Evolutionary conservation across 2,797 vertebrate genomes (phyloP), one percentile per base, ranked within the genome.

Genomic region (Gadopsis bispinosus): DNA sequence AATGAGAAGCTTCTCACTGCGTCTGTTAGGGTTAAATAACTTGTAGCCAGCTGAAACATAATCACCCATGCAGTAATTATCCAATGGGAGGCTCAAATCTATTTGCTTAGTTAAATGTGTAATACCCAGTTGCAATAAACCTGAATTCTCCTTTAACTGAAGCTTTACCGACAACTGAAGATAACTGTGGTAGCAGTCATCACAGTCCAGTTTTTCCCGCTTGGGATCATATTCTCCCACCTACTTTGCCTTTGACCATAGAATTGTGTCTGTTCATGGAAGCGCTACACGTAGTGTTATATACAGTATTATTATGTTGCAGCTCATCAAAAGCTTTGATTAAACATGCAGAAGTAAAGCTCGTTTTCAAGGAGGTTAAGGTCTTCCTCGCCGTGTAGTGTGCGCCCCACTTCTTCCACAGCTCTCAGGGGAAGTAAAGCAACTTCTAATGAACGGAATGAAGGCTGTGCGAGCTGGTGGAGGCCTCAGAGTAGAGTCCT

Each of bases 401-500:
- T 12, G 16, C 2, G 4, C 6, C 50, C 50, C 47, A 54, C 35
- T 75, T 69, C 45, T 12, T 71, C 50, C 29, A 11, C 31, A 60
- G 2, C 22, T 68, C 85, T 82, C 61, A 33, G 61, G 75, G 66
- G 73, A 69, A 53, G 80, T 35, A 33, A 51, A 63, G 69, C 77
- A 74, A 82, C 51, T 77, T 79, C 55, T 72, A 78, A 79, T 80
- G 73, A 86, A 73, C 39, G 16, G 76, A 70, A 13, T 17, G 75
- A 72, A 81, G 65, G 62, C 63, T n/a, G 58, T 12, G 73, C n/a
- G 71, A 72, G 70, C 59, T 10, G 66, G 22, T 3, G 64, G 58
- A 53, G 78, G 60, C 77, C 81, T 43, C 54, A 19, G 74, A 79
- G 77, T 80, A 2, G 76, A 41, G 78, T 37, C 29, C 61, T 43